Evolutionary conservation across 2,888 invertebrate species (phyloP).

Genomic region (Euzophera pinguis): DNA sequence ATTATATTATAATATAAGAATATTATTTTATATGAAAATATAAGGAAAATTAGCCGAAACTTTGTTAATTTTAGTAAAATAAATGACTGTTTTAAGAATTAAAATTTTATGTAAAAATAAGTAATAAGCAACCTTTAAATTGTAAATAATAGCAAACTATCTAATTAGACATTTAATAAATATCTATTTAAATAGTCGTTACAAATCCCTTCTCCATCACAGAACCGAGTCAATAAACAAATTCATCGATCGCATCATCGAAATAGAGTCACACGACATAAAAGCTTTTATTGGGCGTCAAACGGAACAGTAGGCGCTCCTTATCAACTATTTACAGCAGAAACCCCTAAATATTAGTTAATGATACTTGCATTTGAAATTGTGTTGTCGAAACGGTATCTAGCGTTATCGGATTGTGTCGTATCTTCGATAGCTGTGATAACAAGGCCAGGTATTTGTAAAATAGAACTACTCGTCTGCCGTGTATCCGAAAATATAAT

Average conservation of each 20-base stretch:
- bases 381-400: constrained; percentile 14
- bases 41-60: too few species aligned
- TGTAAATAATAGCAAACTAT: too few species aligned
- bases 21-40: too few species aligned
- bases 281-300: constrained; percentile 40
- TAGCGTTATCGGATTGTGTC: constrained; percentile 9
- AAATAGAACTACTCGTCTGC: not conserved
- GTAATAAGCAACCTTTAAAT: too few species aligned
- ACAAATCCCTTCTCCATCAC: not conserved
- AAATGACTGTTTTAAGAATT: too few species aligned
- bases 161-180: too few species aligned
- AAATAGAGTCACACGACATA: constrained; percentile 37
- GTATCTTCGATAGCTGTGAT: constrained; percentile 24
- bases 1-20: too few species aligned
- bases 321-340: constrained; percentile 40
- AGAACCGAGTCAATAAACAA: constrained; percentile 23
- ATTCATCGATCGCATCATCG: constrained; percentile 34
- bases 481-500: not conserved
- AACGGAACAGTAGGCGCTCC: constrained; percentile 31
- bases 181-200: not conserved
- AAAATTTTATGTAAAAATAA: too few species aligned
- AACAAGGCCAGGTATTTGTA: constrained; percentile 9
- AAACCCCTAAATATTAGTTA: constrained; percentile 24
- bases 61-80: too few species aligned
- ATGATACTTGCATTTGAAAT: constrained; percentile 23